Conservation (phyloP, 2,113 vertebrate species). For the Anoura caudifer region DNA sequence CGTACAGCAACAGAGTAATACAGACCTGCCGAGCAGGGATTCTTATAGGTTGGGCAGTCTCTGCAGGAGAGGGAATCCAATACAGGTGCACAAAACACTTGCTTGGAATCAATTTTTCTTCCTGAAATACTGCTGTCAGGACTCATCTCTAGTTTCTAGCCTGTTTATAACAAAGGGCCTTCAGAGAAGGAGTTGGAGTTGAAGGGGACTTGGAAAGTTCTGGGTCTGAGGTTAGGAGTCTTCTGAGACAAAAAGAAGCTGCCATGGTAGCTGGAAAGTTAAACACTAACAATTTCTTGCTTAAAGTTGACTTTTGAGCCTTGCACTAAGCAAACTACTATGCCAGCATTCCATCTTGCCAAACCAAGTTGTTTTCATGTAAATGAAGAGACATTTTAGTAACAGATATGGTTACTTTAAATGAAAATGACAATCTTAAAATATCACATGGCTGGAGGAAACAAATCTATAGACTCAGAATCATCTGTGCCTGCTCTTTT, state of each 20-base stretch:
- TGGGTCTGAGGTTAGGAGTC: neutral
- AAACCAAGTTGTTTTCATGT: constrained; percentile 27
- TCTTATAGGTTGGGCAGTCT: neutral
- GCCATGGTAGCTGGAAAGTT: neutral
- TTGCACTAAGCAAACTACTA: neutral
- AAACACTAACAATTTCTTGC: neutral
- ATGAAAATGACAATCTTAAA: constrained; percentile 20
- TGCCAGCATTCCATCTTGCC: constrained; percentile 1
- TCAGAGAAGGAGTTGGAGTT: neutral
- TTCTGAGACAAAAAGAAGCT: neutral
- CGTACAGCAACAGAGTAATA: neutral
- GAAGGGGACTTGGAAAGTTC: neutral
- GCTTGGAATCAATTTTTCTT: constrained; percentile 30
- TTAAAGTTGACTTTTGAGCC: constrained; percentile 2
- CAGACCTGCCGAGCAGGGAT: neutral
- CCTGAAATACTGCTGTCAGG: neutral
- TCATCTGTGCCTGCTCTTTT: neutral
- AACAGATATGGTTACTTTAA: constrained; percentile 31
- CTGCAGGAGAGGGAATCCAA: neutral
- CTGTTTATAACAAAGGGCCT: constrained; percentile 9
- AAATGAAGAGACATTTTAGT: constrained; percentile 29
- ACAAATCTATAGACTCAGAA: neutral
- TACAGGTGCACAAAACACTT: neutral
- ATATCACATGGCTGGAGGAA: neutral
- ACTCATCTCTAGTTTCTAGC: constrained; percentile 21